Evolutionary conservation across 1,140 invertebrate genomes (phyloP).

Genomic region (Argopecten irradians): DNA sequence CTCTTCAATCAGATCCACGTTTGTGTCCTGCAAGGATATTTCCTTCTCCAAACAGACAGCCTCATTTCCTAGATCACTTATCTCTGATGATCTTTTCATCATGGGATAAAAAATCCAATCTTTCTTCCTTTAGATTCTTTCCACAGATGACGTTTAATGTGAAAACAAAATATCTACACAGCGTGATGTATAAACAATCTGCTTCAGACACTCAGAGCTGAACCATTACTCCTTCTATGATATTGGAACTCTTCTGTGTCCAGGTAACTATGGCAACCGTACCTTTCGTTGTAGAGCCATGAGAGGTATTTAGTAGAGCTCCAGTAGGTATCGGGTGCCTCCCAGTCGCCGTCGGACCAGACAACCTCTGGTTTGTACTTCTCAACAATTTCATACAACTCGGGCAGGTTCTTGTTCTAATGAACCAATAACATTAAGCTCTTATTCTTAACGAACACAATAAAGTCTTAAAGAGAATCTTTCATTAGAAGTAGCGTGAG

Average conservation of each 20-base stretch:
- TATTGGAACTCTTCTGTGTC: background rate
- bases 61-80: too few species aligned
- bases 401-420: slow-evolving; percentile 68
- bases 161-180: background rate
- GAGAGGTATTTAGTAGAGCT: slow-evolving; percentile 82
- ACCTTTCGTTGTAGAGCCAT: slow-evolving; percentile 96
- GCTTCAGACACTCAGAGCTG: background rate
- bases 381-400: slow-evolving; percentile 81
- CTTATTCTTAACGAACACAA: too few species aligned
- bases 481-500: too few species aligned
- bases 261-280: background rate
- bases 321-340: slow-evolving; percentile 82
- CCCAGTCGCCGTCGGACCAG: slow-evolving; percentile 92
- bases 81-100: too few species aligned
- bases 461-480: too few species aligned
- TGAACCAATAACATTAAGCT: background rate
- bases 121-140: too few species aligned
- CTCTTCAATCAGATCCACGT: too few species aligned
- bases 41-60: too few species aligned
- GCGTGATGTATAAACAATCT: too few species aligned
- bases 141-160: too few species aligned
- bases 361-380: slow-evolving; percentile 91
- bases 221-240: background rate
- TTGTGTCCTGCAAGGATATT: too few species aligned
- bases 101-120: too few species aligned